These are phyloP conservation scores for Sitodiplosis mosellana DNA, from an alignment of 1,140 invertebrate species.

Conservation along the genomic window DNA sequence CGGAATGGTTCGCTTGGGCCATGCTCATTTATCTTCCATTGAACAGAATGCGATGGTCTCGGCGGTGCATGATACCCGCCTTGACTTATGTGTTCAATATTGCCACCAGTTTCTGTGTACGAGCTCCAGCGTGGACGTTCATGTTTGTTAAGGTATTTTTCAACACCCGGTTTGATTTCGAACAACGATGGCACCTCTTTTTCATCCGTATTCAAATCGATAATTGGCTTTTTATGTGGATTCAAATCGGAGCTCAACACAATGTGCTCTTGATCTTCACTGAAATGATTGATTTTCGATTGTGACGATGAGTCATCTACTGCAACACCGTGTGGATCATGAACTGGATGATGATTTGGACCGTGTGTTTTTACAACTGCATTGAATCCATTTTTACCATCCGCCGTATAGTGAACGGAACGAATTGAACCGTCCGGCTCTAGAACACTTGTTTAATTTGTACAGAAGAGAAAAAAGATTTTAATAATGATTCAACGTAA, in stretches of 20 bases:
- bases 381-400: constrained; percentile 40
- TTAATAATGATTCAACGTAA: too few relatives aligned
- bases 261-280: constrained; percentile 23
- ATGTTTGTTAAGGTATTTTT: too few relatives aligned
- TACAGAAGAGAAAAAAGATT: constrained; percentile 47
- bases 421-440: constrained; percentile 44
- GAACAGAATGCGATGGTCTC: too few relatives aligned
- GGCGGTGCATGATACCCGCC: too few relatives aligned
- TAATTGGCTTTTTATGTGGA: constrained; percentile 16
- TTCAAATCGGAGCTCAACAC: constrained; percentile 23
- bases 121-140: too few relatives aligned
- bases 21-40: too few relatives aligned
- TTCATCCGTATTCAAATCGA: constrained; percentile 19
- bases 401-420: constrained; percentile 39
- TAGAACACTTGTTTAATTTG: too few relatives aligned
- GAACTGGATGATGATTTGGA: constrained; percentile 29
- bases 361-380: constrained; percentile 39
- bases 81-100: too few relatives aligned
- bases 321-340: constrained; percentile 13
- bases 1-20: too few relatives aligned
- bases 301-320: constrained; percentile 12
- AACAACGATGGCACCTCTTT: constrained; percentile 20
- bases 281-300: constrained; percentile 25
- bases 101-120: too few relatives aligned
- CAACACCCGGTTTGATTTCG: constrained; percentile 13